These are phyloP conservation scores for Chloroceryle amazona DNA, from an alignment of 2,797 vertebrate species.

Conservation along the genomic window DNA sequence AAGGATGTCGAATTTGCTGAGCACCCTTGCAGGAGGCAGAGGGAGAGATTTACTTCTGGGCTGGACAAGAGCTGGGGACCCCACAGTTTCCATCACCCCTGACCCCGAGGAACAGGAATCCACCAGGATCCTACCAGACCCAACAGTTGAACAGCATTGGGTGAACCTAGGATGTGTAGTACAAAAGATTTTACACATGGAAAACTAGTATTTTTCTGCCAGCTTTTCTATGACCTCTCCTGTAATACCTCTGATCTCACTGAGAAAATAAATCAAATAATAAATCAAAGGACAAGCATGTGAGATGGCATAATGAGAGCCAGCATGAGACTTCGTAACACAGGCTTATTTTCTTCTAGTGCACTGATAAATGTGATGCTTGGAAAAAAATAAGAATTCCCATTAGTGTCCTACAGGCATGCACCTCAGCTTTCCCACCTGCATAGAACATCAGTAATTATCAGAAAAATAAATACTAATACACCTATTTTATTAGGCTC, in stretches of 20 bases:
- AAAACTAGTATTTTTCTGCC: slow-evolving; percentile 25
- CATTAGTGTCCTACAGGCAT: slow-evolving; percentile 33
- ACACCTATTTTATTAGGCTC: neutral
- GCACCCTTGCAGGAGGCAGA: neutral
- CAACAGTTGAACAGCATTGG: neutral
- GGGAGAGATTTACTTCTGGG: neutral
- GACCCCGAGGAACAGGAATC: neutral
- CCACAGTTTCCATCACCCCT: neutral
- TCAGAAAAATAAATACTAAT: slow-evolving; percentile 15
- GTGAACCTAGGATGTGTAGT: neutral
- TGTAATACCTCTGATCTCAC: slow-evolving; percentile 17
- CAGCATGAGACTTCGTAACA: slow-evolving; percentile 49
- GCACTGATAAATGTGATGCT: slow-evolving; percentile 34
- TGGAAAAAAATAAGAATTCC: neutral
- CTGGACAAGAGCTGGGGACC: neutral
- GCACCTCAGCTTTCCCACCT: slow-evolving; percentile 24
- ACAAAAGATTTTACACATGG: neutral
- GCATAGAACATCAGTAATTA: slow-evolving; percentile 33
- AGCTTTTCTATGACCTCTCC: neutral
- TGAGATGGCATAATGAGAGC: slow-evolving; percentile 54
- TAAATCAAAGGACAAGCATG: slow-evolving; percentile 40
- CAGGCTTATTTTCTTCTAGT: slow-evolving; percentile 37
- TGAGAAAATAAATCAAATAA: slow-evolving; percentile 46
- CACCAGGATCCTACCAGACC: neutral
- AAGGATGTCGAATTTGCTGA: slow-evolving; percentile 6